phyloP scores from a whole-genome alignment of 2,888 invertebrate genomes.

The Thalpophila matura region DNA sequence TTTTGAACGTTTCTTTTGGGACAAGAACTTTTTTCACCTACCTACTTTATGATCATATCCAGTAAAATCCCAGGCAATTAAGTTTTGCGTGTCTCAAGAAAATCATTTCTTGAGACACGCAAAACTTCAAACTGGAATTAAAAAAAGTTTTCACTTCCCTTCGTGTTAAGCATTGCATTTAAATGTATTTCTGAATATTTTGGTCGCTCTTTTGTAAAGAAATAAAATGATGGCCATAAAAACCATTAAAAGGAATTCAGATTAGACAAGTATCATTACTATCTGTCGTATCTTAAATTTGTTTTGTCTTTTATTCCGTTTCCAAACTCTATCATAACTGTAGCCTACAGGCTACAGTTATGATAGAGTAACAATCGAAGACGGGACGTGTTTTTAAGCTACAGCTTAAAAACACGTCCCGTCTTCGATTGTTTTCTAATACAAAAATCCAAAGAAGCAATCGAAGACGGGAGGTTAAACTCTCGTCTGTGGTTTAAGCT shows the following conservation, averaged over 20 bases:
- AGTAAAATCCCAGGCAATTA: not conserved
- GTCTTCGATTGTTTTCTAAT: no score
- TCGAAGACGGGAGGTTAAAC: no score
- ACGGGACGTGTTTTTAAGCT: no score
- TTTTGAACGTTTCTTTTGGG: not conserved
- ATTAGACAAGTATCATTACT: conserved; percentile 16
- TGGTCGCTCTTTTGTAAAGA: conserved; percentile 20
- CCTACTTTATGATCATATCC: no score
- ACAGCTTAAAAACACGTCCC: no score
- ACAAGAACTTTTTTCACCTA: not conserved
- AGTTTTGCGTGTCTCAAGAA: not conserved
- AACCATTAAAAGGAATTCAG: conserved; percentile 19
- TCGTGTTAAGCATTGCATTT: not conserved
- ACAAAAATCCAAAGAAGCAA: no score
- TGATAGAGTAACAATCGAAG: no score
- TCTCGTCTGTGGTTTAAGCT: no score
- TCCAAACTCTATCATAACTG: no score
- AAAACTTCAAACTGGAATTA: conserved; percentile 8
- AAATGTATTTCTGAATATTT: conserved; percentile 24
- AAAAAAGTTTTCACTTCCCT: not conserved
- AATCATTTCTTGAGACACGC: conserved; percentile 3
- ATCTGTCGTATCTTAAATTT: no score
- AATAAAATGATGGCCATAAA: conserved; percentile 12
- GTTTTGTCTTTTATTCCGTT: no score
- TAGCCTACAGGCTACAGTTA: no score